Conservation (phyloP, 2,113 vertebrate genomes). For the Hassar affinis region DNA sequence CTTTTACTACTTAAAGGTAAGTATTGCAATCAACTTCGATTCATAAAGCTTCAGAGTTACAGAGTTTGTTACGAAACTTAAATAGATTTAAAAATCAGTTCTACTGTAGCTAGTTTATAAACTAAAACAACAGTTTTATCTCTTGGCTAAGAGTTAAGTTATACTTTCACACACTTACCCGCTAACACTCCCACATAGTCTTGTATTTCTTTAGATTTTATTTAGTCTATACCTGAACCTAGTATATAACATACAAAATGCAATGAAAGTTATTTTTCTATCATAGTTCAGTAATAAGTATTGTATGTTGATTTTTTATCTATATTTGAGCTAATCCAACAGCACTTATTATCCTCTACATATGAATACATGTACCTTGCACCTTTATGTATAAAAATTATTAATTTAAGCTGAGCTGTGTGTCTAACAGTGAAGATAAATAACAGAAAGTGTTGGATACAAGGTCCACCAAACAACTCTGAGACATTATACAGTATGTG, state of each 20-base stretch:
- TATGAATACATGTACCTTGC: not conserved
- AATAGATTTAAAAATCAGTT: not conserved
- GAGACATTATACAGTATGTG: not conserved
- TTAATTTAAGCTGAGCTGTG: not conserved
- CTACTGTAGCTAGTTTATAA: not conserved
- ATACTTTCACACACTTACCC: not conserved
- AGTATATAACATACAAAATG: not conserved
- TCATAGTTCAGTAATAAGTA: not conserved
- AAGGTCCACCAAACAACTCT: not conserved
- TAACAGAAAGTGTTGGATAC: not conserved
- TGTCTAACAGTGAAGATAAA: conserved; percentile 11
- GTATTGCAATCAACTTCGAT: not conserved
- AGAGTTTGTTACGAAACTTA: not conserved
- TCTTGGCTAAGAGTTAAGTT: not conserved
- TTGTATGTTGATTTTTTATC: not conserved
- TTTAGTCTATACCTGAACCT: not conserved
- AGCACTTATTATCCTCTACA: not conserved
- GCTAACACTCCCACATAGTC: not conserved
- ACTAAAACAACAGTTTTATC: not conserved
- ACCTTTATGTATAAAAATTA: not conserved
- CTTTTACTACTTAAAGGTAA: not conserved
- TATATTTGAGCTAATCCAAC: not conserved
- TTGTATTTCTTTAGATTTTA: not conserved
- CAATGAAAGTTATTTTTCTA: not conserved
- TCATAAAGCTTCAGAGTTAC: not conserved